Conservation (phyloP, 2,113 vertebrate species). For the Vulpes vulpes region DNA sequence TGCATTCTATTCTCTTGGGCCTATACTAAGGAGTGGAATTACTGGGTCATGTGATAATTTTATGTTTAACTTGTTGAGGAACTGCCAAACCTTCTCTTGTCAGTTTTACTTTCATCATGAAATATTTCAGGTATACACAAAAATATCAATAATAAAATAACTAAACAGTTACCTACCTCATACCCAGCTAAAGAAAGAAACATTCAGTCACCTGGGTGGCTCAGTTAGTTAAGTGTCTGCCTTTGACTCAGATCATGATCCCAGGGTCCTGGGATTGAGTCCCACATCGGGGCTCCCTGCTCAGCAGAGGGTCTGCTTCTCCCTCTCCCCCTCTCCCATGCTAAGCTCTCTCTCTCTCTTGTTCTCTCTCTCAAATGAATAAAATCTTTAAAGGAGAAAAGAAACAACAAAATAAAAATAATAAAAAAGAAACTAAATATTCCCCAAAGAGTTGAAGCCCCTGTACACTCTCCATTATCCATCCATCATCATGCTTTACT, state of each 20-base stretch:
- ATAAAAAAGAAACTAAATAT: too few relatives aligned
- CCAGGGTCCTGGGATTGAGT: too few relatives aligned
- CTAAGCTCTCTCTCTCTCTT: too few relatives aligned
- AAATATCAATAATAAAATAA: neutral
- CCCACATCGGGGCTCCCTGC: too few relatives aligned
- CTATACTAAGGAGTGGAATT: neutral
- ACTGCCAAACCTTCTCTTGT: neutral
- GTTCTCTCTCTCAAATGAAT: too few relatives aligned
- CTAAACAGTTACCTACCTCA: neutral
- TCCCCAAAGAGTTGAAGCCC: neutral
- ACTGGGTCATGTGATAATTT: neutral
- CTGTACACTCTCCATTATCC: rapidly evolving
- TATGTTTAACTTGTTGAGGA: neutral
- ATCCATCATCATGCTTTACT: rapidly evolving
- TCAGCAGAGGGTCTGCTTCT: too few relatives aligned
- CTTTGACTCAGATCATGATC: too few relatives aligned
- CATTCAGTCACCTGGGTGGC: neutral
- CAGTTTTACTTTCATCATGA: neutral
- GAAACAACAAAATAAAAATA: too few relatives aligned
- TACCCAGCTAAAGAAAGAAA: neutral
- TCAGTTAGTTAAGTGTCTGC: too few relatives aligned
- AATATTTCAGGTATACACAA: neutral
- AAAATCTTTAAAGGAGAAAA: too few relatives aligned
- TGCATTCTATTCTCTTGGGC: neutral
- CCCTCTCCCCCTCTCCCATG: too few relatives aligned